A percentile compares a stretch with the other conserved stretches of the same genome.
Conservation (phyloP, 2,888 invertebrate genomes). For the Rutpela maculata region DNA sequence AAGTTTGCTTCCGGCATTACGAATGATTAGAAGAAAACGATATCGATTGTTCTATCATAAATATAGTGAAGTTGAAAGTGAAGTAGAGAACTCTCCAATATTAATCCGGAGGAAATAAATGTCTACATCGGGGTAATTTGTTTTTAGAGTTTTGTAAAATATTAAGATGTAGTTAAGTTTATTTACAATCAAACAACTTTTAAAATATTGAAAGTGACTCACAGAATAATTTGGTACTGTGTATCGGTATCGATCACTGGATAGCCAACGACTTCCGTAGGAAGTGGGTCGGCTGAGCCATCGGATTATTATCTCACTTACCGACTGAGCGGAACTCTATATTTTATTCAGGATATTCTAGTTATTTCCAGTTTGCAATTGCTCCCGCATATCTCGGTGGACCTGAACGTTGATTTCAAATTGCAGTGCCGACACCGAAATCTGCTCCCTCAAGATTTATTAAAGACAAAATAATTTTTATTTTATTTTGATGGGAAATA, state of each 20-base stretch:
- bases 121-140: constrained; percentile 46
- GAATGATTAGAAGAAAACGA: neutral
- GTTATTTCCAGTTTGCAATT: constrained; percentile 69
- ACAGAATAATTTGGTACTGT: constrained; percentile 52
- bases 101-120: constrained; percentile 28
- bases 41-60: constrained; percentile 13
- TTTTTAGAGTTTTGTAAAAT: constrained; percentile 40
- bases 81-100: neutral
- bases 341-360: constrained; percentile 70
- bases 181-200: constrained; percentile 47
- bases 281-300: constrained; percentile 63
- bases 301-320: constrained; percentile 69
- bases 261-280: constrained; percentile 53
- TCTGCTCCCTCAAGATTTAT: constrained; percentile 48
- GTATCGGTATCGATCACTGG: constrained; percentile 54
- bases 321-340: constrained; percentile 67
- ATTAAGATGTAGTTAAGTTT: constrained; percentile 38
- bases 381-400: constrained; percentile 64
- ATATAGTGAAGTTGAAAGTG: constrained; percentile 6
- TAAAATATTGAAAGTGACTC: constrained; percentile 52
- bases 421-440: constrained; percentile 48
- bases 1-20: neutral
- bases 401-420: constrained; percentile 64
- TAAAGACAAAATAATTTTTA: constrained; percentile 52
- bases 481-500: constrained; percentile 50